Conservation (phyloP, 2,113 vertebrate species). For the Carassius auratus region DNA sequence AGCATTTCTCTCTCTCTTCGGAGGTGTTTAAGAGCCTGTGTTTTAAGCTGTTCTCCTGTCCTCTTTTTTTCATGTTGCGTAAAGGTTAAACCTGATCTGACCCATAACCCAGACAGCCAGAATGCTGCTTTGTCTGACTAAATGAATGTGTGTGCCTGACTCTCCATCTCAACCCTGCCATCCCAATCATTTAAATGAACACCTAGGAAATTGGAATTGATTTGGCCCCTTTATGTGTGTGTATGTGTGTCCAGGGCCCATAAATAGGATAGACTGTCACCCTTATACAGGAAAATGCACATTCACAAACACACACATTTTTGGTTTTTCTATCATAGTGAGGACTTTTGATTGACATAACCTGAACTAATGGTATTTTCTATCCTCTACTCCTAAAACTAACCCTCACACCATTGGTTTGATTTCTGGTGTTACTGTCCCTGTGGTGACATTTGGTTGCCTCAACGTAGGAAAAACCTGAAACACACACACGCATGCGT, state of each 20-base stretch:
- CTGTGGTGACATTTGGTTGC: neutral
- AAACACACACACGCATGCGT: neutral
- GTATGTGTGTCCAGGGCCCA: neutral
- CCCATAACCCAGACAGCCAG: conserved; percentile 43
- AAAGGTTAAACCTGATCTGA: conserved; percentile 47
- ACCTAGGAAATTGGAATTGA: conserved; percentile 53
- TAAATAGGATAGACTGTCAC: conserved; percentile 38
- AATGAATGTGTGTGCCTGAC: conserved; percentile 44
- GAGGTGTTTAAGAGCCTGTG: conserved; percentile 3
- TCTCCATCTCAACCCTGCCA: conserved; percentile 36
- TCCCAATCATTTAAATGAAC: conserved; percentile 41
- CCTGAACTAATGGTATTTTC: neutral
- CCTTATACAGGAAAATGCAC: neutral
- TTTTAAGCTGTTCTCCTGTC: conserved; percentile 16
- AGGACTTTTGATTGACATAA: conserved; percentile 1
- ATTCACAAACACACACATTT: neutral
- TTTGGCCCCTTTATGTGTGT: conserved; percentile 15
- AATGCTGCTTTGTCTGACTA: neutral
- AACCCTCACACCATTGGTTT: neutral
- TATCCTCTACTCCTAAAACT: neutral
- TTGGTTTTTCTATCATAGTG: neutral
- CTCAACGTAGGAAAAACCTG: neutral
- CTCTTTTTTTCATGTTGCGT: conserved; percentile 34
- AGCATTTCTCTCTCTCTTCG: neutral
- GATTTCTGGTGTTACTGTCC: neutral